Percentiles rank a stretch among this genome's conserved stretches.
These are phyloP conservation scores for Lophotriccus pileatus DNA, from an alignment of 2,797 vertebrate species.

Conservation along the genomic window DNA sequence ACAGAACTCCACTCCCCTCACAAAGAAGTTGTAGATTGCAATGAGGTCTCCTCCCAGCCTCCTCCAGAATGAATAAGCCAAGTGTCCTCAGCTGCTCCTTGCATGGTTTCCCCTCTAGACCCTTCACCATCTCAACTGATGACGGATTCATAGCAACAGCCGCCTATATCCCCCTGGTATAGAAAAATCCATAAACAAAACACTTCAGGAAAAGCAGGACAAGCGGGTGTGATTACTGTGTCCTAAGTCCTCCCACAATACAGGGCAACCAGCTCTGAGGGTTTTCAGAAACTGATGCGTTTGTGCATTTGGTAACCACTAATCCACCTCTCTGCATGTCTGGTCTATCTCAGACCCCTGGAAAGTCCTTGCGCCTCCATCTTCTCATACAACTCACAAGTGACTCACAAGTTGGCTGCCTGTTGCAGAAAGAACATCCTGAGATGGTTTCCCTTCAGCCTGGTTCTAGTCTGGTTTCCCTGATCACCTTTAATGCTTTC, in stretches of 20 bases:
- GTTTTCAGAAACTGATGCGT: background rate
- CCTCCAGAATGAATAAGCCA: background rate
- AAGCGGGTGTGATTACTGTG: no score
- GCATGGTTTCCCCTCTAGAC: background rate
- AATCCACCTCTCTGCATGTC: background rate
- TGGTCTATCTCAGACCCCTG: background rate
- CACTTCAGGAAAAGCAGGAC: background rate
- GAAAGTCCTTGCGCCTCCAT: background rate
- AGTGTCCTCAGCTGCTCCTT: background rate
- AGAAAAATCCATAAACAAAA: background rate
- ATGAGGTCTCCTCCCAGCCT: background rate
- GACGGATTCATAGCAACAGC: background rate
- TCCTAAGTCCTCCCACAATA: background rate
- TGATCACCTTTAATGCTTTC: background rate
- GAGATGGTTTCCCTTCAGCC: background rate
- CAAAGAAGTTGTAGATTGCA: background rate
- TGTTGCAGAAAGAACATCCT: background rate
- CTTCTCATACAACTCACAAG: no score
- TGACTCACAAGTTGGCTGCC: background rate
- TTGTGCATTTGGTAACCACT: background rate
- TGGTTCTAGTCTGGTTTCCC: background rate
- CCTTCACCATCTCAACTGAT: background rate
- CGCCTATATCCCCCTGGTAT: fast-evolving
- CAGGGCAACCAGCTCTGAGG: background rate
- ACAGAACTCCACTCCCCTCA: background rate